Evolutionary conservation across 1,140 invertebrate species (phyloP), one percentile per base, ranked within the genome.

Genomic region (Leguminivora glycinivorella): DNA sequence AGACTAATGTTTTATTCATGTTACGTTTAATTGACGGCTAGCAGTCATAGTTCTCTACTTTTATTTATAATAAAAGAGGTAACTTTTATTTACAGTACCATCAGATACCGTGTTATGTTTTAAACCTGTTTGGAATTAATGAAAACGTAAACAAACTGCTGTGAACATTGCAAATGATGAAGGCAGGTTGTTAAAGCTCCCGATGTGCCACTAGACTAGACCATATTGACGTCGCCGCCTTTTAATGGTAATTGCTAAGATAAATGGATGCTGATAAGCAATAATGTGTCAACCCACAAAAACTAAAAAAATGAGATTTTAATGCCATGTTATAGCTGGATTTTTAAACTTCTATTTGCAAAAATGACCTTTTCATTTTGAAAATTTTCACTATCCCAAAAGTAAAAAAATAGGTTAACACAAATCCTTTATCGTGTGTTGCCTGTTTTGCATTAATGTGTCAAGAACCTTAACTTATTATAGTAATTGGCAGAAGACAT

Each of bases 1-100:
- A 70, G 71, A 74, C 73, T 74, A 70, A 71, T 76, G 70, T 56
- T 69, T 78, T 74, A 76, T 78, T 76, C 70, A 78, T 73, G 19
- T 40, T 70, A 40, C 40, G 56, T 43, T 60, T 29, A 60, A 56
- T 70, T 69, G 31, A 68, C 40, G 68, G 29, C 26, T 22, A 34
- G 26, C 22, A n/a, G 66, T 56, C 26, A 25, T 26, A 26, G 25
- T 58, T 58, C 24, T 63, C 1, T 29, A 29, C 56, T 58, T 58
- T 12, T 56, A 43, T 58, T 60, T 26, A 14, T 17, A 29, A 29
- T 60, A 60, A 31, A 17, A 10, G 17, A 43, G 52, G 26, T 29
- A 58, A 60, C 58, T 29, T 26, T n/a, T 17, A 58, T 58, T 43
- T 43, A 52, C 1, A 0, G 7, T 52, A 19, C 24, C 9, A 56